Base-by-base conservation (phyloP, 2,113 vertebrate species). In the Phrynosoma platyrhinos region DNA sequence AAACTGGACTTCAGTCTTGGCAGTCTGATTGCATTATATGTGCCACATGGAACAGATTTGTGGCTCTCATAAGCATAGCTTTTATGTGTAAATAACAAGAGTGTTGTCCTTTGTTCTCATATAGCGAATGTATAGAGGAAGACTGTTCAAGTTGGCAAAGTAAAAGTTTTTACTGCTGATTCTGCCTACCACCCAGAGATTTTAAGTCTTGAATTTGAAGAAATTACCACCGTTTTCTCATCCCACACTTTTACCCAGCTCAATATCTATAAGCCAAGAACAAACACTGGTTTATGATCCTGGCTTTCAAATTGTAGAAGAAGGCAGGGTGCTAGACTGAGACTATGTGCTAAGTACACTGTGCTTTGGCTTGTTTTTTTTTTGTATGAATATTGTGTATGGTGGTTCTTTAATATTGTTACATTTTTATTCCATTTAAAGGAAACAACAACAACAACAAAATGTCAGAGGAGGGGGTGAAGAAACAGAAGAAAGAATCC, bases 111-210 rank as follows among this genome's bases (percentile, higher is more conserved):
- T 87, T 91, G 86, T 82, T 91, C 88, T 90, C 72, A 52, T 53
- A 8, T 1, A 1, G 78, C 53, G 80, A n/a, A 69, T 23, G 83
- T 25, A 80, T 84, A 94, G 80, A 89, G 91, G 93, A 94, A 36
- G 76, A 16, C 42, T 64, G 79, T 94, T 95, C 95, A 62, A 94
- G 79, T 91, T 96, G 95, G 89, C 76, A 53, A 79, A 87, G 84
- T 87, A 86, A 14, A 10, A 84, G 72, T 64, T 4, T 3, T 69
- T 87, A 76, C 82, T 64, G 8, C 53, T 32, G n/a, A 3, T 42
- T 64, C 72, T 90, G 93, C 89, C 86, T 75, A 5, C 40, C 68
- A 74, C 91, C 91, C 93, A 93, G 91, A 94, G 85, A 83, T 93
- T 86, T 87, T 93, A 91, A 84, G 88, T 89, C 71, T 23, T 87